phyloP scores from a whole-genome alignment of 2,888 invertebrate genomes.

The Drosophila dives region DNA sequence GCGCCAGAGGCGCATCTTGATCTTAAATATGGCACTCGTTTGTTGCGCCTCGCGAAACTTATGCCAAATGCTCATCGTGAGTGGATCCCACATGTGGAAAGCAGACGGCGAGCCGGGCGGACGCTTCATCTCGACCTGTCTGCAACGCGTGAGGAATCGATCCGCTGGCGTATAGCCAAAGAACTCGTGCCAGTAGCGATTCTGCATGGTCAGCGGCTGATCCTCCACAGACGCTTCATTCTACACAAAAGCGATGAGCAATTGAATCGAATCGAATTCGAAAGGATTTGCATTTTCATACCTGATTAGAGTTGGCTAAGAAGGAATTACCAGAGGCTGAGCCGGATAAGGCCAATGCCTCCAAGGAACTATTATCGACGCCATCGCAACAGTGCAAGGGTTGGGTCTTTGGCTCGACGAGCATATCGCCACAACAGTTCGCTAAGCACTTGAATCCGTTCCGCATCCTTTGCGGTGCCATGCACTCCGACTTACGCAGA shows the following conservation, averaged over 20 bases:
- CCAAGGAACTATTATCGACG: conserved; percentile 29
- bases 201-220: conserved; percentile 58
- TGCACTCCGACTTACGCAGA: conserved; percentile 55
- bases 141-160: conserved; percentile 88
- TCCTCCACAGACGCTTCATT: conserved; percentile 37
- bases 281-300: conserved; percentile 29
- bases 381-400: neutral
- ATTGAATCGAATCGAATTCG: neutral
- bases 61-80: conserved; percentile 92
- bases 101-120: conserved; percentile 86
- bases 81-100: conserved; percentile 88
- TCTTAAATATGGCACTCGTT: conserved; percentile 91
- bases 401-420: conserved; percentile 17
- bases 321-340: conserved; percentile 16
- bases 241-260: conserved; percentile 10
- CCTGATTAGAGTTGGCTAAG: conserved; percentile 32
- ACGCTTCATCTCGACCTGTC: conserved; percentile 88
- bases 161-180: conserved; percentile 86
- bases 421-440: conserved; percentile 66
- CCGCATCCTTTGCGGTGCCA: conserved; percentile 19
- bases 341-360: conserved; percentile 31
- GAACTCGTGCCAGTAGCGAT: conserved; percentile 78
- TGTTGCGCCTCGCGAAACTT: conserved; percentile 92
- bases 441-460: conserved; percentile 51
- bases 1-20: conserved; percentile 94